These are phyloP conservation scores for Heliconius hortense DNA, from an alignment of 2,888 invertebrate genomes.

Conservation along the genomic window DNA sequence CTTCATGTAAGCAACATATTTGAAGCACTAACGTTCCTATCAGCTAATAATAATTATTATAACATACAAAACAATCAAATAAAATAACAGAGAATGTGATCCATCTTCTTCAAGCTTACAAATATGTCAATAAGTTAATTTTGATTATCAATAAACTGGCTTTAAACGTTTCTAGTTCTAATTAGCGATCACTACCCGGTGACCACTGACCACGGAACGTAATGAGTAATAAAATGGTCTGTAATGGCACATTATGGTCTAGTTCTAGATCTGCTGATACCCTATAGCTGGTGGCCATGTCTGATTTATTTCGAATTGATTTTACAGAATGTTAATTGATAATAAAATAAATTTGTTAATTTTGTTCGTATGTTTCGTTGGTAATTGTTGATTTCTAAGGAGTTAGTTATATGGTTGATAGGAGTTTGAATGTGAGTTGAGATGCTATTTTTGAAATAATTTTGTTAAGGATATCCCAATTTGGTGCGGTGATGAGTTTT, in stretches of 20 bases:
- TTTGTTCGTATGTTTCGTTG: neutral
- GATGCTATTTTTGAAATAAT: too few species aligned
- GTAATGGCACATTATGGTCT: slow-evolving; percentile 37
- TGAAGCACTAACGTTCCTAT: too few species aligned
- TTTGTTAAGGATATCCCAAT: too few species aligned
- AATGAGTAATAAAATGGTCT: slow-evolving; percentile 38
- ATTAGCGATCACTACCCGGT: slow-evolving; percentile 19
- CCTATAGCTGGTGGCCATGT: slow-evolving; percentile 22
- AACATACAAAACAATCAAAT: neutral
- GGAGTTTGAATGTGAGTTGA: neutral
- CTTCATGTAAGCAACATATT: too few species aligned
- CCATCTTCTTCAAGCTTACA: neutral
- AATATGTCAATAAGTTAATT: neutral
- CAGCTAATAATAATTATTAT: too few species aligned
- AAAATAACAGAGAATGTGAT: neutral
- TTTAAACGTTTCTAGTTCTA: slow-evolving; percentile 10
- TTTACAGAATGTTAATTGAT: slow-evolving; percentile 12
- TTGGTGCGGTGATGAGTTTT: too few species aligned
- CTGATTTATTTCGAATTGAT: slow-evolving; percentile 10
- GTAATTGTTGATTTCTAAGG: neutral
- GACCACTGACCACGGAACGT: slow-evolving; percentile 17
- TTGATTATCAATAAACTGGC: slow-evolving; percentile 4
- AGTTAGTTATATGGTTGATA: neutral
- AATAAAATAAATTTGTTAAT: slow-evolving; percentile 11
- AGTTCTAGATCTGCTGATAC: slow-evolving; percentile 26